Base-by-base conservation (phyloP, 2,888 invertebrate species). In the Suillia variegata region DNA sequence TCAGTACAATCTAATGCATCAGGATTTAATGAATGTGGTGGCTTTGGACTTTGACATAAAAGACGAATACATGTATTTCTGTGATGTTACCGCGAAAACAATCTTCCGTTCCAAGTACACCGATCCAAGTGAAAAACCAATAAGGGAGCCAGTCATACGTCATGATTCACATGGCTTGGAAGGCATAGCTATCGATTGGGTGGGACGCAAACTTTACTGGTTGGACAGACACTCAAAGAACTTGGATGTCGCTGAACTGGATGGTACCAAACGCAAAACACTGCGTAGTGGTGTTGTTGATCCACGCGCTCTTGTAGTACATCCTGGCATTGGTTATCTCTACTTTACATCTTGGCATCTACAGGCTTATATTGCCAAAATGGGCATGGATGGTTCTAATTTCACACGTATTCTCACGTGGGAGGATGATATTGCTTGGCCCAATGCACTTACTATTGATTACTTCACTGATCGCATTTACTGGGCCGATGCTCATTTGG, bases 401-500 rank as follows among this genome's bases (percentile, higher is more conserved):
- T 92, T 93, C 73, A 91, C 92, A 0, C 86, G 91, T 56, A 93
- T 98, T 66, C 84, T 98, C 15, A 93, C 91, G 20, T 94, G 94
- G 89, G 93, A 95, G 74, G 89, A 96, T 68, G 96, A 96, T 73
- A 91, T 98, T 53, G 97, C 97, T 0, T 99, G 99, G 99, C 98
- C 98, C 0, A 99, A 99, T 80, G 98, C 98, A 1, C 81, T 99
- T 15, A 94, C 98, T 0, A 90, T 99, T 60, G 98, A 99, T 77
- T 98, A 95, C 80, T 94, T 97, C 78, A 94, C 97, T 0, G 94
- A 98, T 70, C 87, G 93, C 71, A 88, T 99, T 48, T 98, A 94
- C 83, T 99, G 94, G 92, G 98, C 98, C 0, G 99, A 99, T 80
- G 98, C 98, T 68, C 98, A 98, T 83, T 86, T 98, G 67, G 97